Evolutionary conservation across 2,113 vertebrate species (phyloP).

Genomic region (Stomatorhinus ivindoensis): DNA sequence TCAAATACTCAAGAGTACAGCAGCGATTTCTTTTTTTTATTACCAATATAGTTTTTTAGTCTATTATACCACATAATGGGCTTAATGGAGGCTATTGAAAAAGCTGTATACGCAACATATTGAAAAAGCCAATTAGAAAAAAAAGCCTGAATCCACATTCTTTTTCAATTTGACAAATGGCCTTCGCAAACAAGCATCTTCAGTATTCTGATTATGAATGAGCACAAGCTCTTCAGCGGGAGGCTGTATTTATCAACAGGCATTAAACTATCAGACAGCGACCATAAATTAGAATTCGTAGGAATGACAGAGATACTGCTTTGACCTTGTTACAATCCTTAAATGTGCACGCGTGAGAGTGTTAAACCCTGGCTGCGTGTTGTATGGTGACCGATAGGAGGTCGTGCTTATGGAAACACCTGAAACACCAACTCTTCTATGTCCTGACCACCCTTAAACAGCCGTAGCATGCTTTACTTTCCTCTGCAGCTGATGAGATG

Average conservation of each 20-base stretch:
- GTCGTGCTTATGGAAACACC: background rate
- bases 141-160: background rate
- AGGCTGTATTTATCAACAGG: slow-evolving; percentile 1
- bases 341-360: background rate
- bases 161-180: slow-evolving; percentile 1
- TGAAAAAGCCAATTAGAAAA: background rate
- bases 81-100: background rate
- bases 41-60: background rate
- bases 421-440: too few relatives aligned
- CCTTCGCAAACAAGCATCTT: background rate
- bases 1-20: background rate
- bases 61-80: background rate
- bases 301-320: background rate
- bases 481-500: slow-evolving; percentile 35
- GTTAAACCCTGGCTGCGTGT: background rate
- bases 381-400: background rate
- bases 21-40: background rate
- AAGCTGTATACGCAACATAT: background rate
- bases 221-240: background rate
- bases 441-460: background rate
- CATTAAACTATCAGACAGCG: background rate
- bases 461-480: background rate
- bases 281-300: background rate
- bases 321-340: slow-evolving; percentile 3
- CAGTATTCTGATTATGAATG: slow-evolving; percentile 9